phyloP scores from a whole-genome alignment of 2,888 invertebrate species.

The Trachelus troglodyta region DNA sequence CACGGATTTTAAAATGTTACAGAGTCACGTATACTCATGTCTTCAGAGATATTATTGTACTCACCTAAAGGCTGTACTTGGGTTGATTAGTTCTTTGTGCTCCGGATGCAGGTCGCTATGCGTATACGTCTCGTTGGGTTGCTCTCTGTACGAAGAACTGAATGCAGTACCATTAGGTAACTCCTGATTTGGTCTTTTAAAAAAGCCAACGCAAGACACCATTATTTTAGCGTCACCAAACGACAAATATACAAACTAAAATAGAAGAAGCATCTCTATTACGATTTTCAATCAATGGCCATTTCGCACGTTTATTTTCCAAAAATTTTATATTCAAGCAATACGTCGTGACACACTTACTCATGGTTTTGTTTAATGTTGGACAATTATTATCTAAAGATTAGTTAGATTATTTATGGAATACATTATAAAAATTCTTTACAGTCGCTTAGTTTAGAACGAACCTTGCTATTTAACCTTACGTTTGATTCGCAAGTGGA shows the following conservation, averaged over 20 bases:
- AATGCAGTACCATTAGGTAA: conserved; percentile 46
- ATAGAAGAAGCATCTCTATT: neutral
- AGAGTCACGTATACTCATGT: neutral
- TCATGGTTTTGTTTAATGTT: neutral
- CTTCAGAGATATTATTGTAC: neutral
- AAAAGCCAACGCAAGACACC: conserved; percentile 23
- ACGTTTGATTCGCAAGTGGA: neutral
- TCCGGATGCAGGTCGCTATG: neutral
- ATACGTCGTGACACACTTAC: neutral
- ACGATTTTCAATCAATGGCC: neutral
- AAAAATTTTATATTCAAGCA: neutral
- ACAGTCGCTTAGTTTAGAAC: neutral
- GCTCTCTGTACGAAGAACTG: conserved; percentile 47
- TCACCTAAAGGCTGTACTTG: neutral
- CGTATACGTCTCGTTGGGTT: conserved; percentile 16
- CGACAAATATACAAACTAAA: neutral
- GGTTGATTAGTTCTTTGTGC: neutral
- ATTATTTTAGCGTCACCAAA: conserved; percentile 5
- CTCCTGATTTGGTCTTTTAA: conserved; percentile 42
- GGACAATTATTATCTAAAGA: neutral
- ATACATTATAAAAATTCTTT: neutral
- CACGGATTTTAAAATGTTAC: neutral
- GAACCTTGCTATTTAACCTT: neutral
- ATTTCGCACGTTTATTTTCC: neutral
- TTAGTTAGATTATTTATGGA: neutral